Percentiles rank a stretch among this genome's conserved stretches.
phyloP scores from a whole-genome alignment of 2,888 invertebrate genomes.

The Nymphalis urticae region DNA sequence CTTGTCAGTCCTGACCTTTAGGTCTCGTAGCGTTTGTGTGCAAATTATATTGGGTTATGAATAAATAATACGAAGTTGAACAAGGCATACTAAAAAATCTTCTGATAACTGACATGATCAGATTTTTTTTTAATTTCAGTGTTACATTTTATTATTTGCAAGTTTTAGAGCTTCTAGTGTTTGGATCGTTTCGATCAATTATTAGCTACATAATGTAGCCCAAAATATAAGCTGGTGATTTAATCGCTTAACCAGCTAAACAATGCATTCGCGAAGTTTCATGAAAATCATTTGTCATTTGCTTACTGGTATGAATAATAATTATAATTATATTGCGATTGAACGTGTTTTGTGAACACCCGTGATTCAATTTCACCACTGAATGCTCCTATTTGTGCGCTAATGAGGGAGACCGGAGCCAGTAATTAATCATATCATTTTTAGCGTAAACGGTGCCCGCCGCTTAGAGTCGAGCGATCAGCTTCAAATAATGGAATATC shows the following conservation, averaged over 20 bases:
- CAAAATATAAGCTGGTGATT: slow-evolving; percentile 13
- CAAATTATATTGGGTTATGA: slow-evolving; percentile 71
- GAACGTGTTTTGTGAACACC: slow-evolving; percentile 59
- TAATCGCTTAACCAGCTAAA: slow-evolving; percentile 30
- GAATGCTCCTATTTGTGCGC: slow-evolving; percentile 75
- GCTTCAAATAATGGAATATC: slow-evolving; percentile 72
- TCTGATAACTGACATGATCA: slow-evolving; percentile 9
- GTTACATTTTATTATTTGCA: no score
- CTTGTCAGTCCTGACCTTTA: slow-evolving; percentile 38
- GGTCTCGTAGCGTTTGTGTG: slow-evolving; percentile 58
- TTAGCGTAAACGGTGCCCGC: slow-evolving; percentile 72
- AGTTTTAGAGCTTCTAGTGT: no score
- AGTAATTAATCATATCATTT: slow-evolving; percentile 81
- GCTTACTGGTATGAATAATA: slow-evolving; percentile 63
- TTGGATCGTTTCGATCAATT: no score
- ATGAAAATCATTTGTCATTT: slow-evolving; percentile 45
- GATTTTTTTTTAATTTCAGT: background rate
- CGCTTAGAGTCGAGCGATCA: slow-evolving; percentile 66
- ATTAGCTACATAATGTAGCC: background rate
- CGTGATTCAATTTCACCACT: slow-evolving; percentile 78
- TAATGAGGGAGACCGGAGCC: slow-evolving; percentile 75
- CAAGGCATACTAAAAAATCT: slow-evolving; percentile 25
- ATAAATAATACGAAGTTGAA: slow-evolving; percentile 50
- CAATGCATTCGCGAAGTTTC: slow-evolving; percentile 35
- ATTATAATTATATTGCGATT: slow-evolving; percentile 74